A percentile compares a stretch with the other conserved stretches of the same genome.
Evolutionary conservation across 1,140 invertebrate species (phyloP).

Genomic region (Cherax quadricarinatus): DNA sequence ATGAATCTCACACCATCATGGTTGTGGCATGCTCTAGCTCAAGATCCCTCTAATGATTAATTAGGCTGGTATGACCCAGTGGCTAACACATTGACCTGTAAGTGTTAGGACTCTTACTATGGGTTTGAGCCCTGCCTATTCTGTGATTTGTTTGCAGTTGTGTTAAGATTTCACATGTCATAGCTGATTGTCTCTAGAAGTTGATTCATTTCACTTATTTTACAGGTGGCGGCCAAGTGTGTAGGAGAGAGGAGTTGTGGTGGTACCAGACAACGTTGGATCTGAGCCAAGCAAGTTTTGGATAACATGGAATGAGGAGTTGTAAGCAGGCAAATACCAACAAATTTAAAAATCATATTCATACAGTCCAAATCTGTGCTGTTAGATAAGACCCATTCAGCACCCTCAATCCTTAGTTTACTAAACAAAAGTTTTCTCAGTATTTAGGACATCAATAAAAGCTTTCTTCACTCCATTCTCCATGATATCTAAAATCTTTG

Average conservation of each 20-base stretch:
- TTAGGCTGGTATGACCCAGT: too few relatives aligned
- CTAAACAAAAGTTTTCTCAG: not conserved
- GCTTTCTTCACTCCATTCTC: constrained; percentile 25
- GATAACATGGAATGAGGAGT: constrained; percentile 21
- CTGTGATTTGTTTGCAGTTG: too few relatives aligned
- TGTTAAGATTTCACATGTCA: too few relatives aligned
- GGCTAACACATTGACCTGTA: too few relatives aligned
- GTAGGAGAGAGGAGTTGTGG: constrained; percentile 37
- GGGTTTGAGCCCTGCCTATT: too few relatives aligned
- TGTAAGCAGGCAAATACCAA: constrained; percentile 5
- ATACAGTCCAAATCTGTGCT: not conserved
- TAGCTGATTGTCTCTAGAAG: too few relatives aligned
- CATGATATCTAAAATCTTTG: constrained; percentile 24
- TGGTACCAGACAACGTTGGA: constrained; percentile 42
- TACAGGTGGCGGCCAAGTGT: constrained; percentile 43
- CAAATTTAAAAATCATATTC: not conserved
- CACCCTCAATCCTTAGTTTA: not conserved
- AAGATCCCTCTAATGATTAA: too few relatives aligned
- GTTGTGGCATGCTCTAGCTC: too few relatives aligned
- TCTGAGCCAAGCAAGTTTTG: constrained; percentile 32
- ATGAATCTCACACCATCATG: too few relatives aligned
- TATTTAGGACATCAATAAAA: not conserved
- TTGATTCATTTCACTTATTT: not conserved
- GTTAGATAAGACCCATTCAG: not conserved
- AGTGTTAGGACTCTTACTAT: too few relatives aligned